Base-by-base conservation (phyloP, 1,140 invertebrate species). In the Calosoma granatense region DNA sequence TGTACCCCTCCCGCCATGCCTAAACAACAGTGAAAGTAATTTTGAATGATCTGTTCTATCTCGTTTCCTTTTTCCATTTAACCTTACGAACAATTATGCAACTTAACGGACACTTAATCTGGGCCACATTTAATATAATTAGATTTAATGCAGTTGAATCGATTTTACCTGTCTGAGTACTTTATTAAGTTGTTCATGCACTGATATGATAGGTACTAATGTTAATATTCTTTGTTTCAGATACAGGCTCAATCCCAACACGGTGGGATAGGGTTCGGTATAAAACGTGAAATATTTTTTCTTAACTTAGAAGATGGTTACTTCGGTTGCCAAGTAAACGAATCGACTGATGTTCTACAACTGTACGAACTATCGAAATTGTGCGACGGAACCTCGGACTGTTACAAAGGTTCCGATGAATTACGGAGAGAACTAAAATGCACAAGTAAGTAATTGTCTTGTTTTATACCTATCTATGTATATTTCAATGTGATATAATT, bases 301-400 rank as follows among this genome's bases (percentile, higher is more conserved):
- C 81, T 97, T 72, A 94, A 95, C 77, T 81, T 95, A 73, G 92
- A 96, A 81, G 92, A 95, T 78, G 93, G 93, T 65, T 95, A 92
- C 75, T 97, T 97, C 76, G 93, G 91, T 61, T 97, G 93, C 77
- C 93, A 97, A 82, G 90, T 95, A 58, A 97, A 97, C 78, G 90
- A 92, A 76, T 94, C 92, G 56, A 90, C 87, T 64, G 91, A 95
- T 74, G 86, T 96, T 66, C 79, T 97, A 69, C 92, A 96, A 80
- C 79, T 96, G 65, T 92, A 93, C 78, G 90, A 95, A 81, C 77
- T 97, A 67, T 94, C 92, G 54, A 92, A 90, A 79, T 80, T 97
- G 65, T 97, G 93, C 76, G 92, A 97, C 77, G 88, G 89, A 61
- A 78, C 81, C 61, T 82, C 84, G 61, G 90, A 97, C 70, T 97